A percentile compares a stretch with the other conserved stretches of the same genome.
Evolutionary conservation across 2,888 invertebrate species (phyloP).

Genomic region (Sicus ferrugineus): DNA sequence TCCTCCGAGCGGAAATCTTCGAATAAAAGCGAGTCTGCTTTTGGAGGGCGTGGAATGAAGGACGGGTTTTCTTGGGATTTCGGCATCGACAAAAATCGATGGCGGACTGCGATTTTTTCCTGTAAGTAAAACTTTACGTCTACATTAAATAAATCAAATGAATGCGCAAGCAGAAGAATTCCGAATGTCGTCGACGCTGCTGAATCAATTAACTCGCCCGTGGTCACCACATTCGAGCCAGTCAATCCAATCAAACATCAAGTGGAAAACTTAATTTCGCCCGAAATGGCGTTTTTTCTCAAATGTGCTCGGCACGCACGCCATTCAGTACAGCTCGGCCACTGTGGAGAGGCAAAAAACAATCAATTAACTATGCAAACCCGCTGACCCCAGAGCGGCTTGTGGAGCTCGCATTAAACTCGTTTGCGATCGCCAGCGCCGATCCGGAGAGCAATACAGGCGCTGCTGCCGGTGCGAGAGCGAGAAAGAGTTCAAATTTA

Average conservation of each 20-base stretch:
- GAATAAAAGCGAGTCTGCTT: too few species aligned
- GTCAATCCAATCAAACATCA: neutral
- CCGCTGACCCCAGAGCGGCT: conserved; percentile 29
- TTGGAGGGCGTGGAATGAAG: too few species aligned
- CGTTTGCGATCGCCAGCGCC: neutral
- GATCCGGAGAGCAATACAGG: neutral
- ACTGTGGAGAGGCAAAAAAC: neutral
- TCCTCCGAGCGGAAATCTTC: too few species aligned
- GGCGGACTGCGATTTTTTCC: neutral
- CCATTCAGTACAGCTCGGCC: neutral
- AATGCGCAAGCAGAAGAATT: neutral
- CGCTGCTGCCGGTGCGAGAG: neutral
- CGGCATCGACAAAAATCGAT: neutral
- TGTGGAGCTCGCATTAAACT: conserved; percentile 7
- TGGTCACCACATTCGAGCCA: conserved; percentile 4
- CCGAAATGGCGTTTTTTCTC: neutral
- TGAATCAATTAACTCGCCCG: neutral
- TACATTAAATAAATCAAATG: neutral
- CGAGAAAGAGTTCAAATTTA: conserved; percentile 20
- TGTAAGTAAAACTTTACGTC: neutral
- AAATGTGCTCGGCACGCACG: conserved; percentile 26
- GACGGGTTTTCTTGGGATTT: too few species aligned
- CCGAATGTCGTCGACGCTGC: too few species aligned
- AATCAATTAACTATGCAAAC: conserved; percentile 27
- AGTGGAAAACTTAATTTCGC: neutral